Evolutionary conservation across 2,113 vertebrate species (phyloP).

Genomic region (Cebus imitator): DNA sequence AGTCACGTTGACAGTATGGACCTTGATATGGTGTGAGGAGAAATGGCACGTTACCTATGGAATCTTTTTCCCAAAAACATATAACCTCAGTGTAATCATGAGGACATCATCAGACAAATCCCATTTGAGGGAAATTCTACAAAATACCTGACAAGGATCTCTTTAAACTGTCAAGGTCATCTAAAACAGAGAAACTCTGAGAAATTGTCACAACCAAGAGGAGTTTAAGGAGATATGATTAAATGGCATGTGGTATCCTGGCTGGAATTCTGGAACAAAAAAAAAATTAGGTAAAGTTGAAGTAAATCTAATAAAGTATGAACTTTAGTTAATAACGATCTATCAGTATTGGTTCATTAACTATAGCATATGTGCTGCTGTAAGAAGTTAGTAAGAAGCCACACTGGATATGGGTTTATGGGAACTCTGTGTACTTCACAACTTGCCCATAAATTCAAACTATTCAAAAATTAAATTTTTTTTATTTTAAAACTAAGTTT

Average conservation of each 20-base stretch:
- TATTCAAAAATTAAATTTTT: background rate
- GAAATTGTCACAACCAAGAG: background rate
- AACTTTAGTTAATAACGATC: background rate
- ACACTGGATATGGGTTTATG: background rate
- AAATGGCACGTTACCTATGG: background rate
- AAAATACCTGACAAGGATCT: background rate
- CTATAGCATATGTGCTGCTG: background rate
- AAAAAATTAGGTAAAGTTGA: background rate
- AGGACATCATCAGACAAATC: background rate
- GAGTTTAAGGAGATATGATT: background rate
- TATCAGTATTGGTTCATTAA: background rate
- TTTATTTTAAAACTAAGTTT: background rate
- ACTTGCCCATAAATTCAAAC: background rate
- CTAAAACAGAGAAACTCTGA: background rate
- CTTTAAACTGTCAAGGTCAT: background rate
- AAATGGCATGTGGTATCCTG: background rate
- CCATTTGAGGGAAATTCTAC: background rate
- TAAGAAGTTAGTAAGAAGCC: background rate
- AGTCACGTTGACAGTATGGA: background rate
- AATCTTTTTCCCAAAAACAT: background rate
- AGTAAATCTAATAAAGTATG: background rate
- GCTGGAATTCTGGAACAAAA: background rate
- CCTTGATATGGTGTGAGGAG: background rate
- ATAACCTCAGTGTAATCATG: background rate
- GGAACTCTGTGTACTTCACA: background rate